phyloP scores from a whole-genome alignment of 2,888 invertebrate genomes.

The Drosophila affinis region DNA sequence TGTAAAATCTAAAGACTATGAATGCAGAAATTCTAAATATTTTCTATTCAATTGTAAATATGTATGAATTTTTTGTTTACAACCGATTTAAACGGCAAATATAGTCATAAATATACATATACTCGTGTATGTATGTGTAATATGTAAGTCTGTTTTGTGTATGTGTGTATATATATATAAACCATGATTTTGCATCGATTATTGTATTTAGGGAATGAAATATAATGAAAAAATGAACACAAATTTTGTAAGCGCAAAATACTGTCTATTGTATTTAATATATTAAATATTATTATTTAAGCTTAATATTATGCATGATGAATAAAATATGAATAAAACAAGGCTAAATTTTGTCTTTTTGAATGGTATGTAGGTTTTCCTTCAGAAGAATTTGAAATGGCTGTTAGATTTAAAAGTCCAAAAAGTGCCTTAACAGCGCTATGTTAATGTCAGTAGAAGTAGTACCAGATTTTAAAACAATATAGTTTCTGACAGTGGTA shows the following conservation, averaged over 20 bases:
- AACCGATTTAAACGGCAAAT: conserved; percentile 34
- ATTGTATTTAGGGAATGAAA: conserved; percentile 48
- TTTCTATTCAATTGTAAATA: conserved; percentile 72
- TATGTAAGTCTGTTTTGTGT: conserved; percentile 65
- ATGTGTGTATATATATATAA: conserved; percentile 50
- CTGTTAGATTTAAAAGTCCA: neutral
- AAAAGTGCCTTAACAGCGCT: no score
- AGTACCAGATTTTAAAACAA: no score
- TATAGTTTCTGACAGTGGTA: no score
- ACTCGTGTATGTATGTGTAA: conserved; percentile 46
- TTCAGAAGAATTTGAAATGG: neutral
- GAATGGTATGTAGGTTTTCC: neutral
- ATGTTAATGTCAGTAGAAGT: no score
- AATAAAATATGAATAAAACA: conserved; percentile 56
- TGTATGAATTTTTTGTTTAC: conserved; percentile 68
- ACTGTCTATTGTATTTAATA: conserved; percentile 63
- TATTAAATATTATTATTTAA: conserved; percentile 45
- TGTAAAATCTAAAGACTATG: conserved; percentile 50
- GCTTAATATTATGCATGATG: conserved; percentile 60
- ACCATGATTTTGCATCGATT: conserved; percentile 50
- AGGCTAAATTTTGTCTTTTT: conserved; percentile 23
- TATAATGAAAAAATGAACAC: conserved; percentile 27
- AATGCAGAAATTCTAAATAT: conserved; percentile 68
- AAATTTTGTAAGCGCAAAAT: conserved; percentile 40
- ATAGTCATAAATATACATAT: conserved; percentile 57